Base-by-base conservation (phyloP, 1,140 invertebrate genomes). In the Drosophila triauraria region DNA sequence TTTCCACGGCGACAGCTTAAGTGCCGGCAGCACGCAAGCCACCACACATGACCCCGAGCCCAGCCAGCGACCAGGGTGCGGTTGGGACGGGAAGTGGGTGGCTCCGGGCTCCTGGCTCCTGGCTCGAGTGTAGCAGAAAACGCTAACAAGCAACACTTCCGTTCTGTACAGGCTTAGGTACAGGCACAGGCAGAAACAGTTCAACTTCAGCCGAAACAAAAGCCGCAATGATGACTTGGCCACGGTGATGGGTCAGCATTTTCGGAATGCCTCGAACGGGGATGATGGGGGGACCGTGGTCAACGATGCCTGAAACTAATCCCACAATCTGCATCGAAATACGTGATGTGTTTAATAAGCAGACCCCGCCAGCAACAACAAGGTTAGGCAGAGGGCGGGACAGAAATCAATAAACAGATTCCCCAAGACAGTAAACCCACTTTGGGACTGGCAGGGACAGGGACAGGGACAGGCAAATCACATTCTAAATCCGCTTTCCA, bases 221-320 rank as follows among this genome's bases (percentile, higher is more conserved):
- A 84, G 84, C 84, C 84, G 63, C 80, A 84, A 62, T 50, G 61
- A 67, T 70, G 64, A 63, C 63, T 67, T 35, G 27, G 44, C 44
- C 56, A 27, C 47, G 57, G 20, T 54, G 72, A 67, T 78, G 74
- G 84, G 78, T 77, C 68, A 79, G 78, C 75, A 82, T 81, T 67
- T 85, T 74, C 44, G 60, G 51, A 72, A 78, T 65, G 59, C 32
- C 46, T 6, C 35, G 17, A 12, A 51, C 12, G 43, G 38, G 32
- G 54, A 40, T 46, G 47, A 13, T 32, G 32, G 9, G 40, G 51
- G 30, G 32, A 12, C 25, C 40, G 25, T 67, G 75, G 25, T 54
- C 81, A 90, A 90, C 86, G 83, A 76, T 76, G 81, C 78, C 80
- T 72, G 85, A 90, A 90, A 90, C 85, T 90, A 90, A 90, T 91